These are phyloP conservation scores for Bactericera cockerelli DNA, from an alignment of 1,140 invertebrate species.

Conservation along the genomic window DNA sequence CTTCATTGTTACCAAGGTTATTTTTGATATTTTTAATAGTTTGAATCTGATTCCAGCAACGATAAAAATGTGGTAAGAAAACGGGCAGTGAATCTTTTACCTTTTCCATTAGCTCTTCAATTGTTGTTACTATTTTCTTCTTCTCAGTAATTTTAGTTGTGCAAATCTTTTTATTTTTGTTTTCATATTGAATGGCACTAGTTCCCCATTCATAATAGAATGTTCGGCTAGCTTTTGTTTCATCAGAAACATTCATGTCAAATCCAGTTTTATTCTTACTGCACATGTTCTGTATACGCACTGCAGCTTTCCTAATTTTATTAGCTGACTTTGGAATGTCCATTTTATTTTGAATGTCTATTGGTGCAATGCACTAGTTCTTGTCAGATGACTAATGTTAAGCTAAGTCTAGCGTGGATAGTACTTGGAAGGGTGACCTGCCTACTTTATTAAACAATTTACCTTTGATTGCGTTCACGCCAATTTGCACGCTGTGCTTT, in stretches of 20 bases:
- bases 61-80: neutral
- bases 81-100: neutral
- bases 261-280: neutral
- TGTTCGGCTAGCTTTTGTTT: neutral
- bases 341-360: no score
- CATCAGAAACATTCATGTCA: neutral
- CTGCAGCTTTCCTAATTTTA: no score
- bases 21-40: neutral
- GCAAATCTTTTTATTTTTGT: neutral
- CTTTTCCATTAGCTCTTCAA: neutral
- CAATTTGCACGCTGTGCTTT: conserved; percentile 12
- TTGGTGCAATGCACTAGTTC: no score
- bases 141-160: neutral
- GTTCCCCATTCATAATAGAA: neutral
- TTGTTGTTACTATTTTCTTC: neutral
- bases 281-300: neutral
- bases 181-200: neutral
- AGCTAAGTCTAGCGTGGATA: no score
- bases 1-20: neutral
- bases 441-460: neutral
- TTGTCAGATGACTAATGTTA: no score
- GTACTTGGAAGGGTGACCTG: no score
- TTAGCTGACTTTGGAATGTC: no score
- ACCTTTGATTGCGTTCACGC: neutral
- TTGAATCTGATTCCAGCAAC: neutral